These are phyloP conservation scores for Nasonia giraulti DNA, from an alignment of 1,140 invertebrate genomes.

Conservation along the genomic window DNA sequence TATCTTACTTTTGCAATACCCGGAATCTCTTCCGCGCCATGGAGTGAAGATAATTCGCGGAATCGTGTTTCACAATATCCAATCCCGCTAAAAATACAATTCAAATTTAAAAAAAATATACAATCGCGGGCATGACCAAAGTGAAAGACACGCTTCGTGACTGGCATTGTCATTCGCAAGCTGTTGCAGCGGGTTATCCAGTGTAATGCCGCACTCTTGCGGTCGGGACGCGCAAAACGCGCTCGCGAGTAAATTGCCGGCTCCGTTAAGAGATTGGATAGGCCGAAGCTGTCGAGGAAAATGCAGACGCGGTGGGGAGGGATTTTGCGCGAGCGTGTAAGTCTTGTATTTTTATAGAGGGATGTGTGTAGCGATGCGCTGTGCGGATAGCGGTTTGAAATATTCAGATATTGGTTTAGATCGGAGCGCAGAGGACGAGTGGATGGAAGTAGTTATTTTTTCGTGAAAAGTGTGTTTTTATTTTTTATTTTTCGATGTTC, in stretches of 20 bases:
- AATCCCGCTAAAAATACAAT: background rate
- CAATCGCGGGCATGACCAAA: background rate
- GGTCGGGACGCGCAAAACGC: background rate
- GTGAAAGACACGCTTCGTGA: background rate
- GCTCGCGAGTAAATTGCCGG: conserved; percentile 3
- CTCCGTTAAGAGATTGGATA: conserved; percentile 12
- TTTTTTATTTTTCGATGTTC: background rate
- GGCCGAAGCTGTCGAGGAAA: background rate
- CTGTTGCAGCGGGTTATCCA: background rate
- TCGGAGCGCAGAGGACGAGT: background rate
- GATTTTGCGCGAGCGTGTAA: background rate
- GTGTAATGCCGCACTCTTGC: background rate
- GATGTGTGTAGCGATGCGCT: background rate
- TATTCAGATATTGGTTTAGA: background rate
- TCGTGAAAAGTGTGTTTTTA: background rate
- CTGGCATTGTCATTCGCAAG: conserved; percentile 10
- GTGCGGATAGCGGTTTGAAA: background rate
- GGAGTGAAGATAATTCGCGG: background rate
- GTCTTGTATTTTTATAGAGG: background rate
- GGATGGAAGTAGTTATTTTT: background rate
- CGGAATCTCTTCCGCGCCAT: background rate
- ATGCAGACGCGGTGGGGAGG: background rate
- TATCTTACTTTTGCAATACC: background rate
- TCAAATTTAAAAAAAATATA: background rate
- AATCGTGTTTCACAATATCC: background rate